phyloP scores from a whole-genome alignment of 2,113 vertebrate species.

The Clarias batrachus region DNA sequence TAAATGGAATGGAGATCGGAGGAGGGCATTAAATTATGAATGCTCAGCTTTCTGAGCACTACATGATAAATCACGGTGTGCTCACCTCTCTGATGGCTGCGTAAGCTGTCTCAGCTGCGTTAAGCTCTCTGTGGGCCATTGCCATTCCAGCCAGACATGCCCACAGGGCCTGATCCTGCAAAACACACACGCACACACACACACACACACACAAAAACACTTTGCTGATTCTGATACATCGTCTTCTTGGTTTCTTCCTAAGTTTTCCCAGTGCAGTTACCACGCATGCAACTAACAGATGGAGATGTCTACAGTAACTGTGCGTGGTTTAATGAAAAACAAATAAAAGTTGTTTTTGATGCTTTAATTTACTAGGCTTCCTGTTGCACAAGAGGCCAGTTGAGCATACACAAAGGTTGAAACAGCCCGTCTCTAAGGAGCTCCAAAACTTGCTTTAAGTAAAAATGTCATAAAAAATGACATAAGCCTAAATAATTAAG shows the following conservation, averaged over 20 bases:
- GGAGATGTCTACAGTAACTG: neutral
- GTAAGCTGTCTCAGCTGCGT: slow-evolving; percentile 88
- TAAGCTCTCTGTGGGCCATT: slow-evolving; percentile 84
- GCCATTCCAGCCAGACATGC: slow-evolving; percentile 96
- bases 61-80: neutral
- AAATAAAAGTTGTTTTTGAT: neutral
- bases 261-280: neutral
- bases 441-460: neutral
- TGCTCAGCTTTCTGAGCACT: neutral
- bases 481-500: neutral
- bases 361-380: neutral
- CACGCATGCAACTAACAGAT: neutral
- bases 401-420: neutral
- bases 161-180: slow-evolving; percentile 89
- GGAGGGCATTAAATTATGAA: neutral
- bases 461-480: neutral
- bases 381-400: neutral
- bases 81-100: slow-evolving; percentile 88
- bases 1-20: neutral
- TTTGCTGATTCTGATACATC: neutral
- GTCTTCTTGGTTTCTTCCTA: neutral
- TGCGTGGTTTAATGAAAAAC: neutral
- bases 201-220: neutral
- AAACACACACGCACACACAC: slow-evolving; percentile 16
- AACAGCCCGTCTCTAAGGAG: neutral